These are phyloP conservation scores for Poeciliopsis occidentalis DNA, from an alignment of 2,113 vertebrate genomes.

Conservation along the genomic window DNA sequence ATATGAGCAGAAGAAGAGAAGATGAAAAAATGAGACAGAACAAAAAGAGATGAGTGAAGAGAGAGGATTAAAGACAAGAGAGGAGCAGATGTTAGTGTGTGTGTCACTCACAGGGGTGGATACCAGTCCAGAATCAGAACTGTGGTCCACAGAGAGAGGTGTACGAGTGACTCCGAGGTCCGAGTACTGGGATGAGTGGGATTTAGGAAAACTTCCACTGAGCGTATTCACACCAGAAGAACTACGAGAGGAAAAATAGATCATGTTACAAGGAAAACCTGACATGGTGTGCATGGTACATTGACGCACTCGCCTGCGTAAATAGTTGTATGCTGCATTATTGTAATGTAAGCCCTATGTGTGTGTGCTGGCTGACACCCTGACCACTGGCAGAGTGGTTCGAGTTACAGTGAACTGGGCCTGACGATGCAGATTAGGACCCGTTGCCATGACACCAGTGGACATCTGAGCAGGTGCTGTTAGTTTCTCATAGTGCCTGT, in stretches of 20 bases:
- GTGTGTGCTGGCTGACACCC: constrained; percentile 63
- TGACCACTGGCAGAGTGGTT: constrained; percentile 65
- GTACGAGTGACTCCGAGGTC: constrained; percentile 62
- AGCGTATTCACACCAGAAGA: constrained; percentile 87
- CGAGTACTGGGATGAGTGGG: constrained; percentile 77
- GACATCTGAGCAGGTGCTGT: constrained; percentile 76
- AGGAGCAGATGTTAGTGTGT: not conserved
- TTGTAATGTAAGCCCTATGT: constrained; percentile 65
- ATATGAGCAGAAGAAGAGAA: not conserved
- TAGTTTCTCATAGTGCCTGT: constrained; percentile 51
- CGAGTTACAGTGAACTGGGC: constrained; percentile 78
- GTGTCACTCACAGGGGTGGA: constrained; percentile 82
- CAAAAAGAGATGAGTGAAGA: not conserved
- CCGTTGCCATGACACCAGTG: constrained; percentile 67
- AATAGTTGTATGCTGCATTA: constrained; percentile 23
- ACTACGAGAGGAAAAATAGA: constrained; percentile 61
- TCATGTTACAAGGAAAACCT: not conserved
- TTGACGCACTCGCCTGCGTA: constrained; percentile 1
- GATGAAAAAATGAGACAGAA: not conserved
- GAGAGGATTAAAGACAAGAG: too few species aligned
- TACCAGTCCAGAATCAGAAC: constrained; percentile 81
- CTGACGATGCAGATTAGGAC: constrained; percentile 73
- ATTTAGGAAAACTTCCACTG: constrained; percentile 76
- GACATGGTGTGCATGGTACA: not conserved
- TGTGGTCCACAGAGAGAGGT: constrained; percentile 73